phyloP scores from a whole-genome alignment of 2,888 invertebrate species.

The Phortica okadai region DNA sequence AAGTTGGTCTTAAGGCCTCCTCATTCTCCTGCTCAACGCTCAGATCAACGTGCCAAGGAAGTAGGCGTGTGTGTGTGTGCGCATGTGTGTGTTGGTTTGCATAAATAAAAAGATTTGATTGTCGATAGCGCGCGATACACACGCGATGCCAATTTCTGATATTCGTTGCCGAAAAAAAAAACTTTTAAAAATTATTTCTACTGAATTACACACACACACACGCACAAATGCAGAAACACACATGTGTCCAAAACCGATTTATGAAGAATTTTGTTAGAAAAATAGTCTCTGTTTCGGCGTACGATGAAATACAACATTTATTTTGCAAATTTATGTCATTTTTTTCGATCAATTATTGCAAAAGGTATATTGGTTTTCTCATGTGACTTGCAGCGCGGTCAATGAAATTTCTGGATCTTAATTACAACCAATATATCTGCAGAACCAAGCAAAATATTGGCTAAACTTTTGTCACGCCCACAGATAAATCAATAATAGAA shows the following conservation, averaged over 20 bases:
- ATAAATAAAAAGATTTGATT: slow-evolving; percentile 39
- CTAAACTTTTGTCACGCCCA: too few relatives aligned
- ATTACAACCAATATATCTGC: neutral
- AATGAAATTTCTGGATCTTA: slow-evolving; percentile 2
- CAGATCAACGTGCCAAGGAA: slow-evolving; percentile 31
- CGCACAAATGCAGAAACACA: neutral
- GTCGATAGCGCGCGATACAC: slow-evolving; percentile 30
- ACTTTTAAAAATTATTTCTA: neutral
- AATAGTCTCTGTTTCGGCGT: neutral
- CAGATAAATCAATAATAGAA: too few relatives aligned
- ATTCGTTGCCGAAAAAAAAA: slow-evolving; percentile 13
- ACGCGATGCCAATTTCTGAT: slow-evolving; percentile 33
- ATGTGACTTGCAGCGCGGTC: neutral
- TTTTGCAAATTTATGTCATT: neutral
- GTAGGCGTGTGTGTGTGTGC: slow-evolving; percentile 27
- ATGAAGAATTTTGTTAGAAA: slow-evolving; percentile 16
- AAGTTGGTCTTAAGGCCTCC: slow-evolving; percentile 7
- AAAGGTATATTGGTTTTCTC: too few relatives aligned
- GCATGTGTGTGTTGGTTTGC: neutral
- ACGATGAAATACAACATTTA: neutral
- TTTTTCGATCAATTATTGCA: neutral
- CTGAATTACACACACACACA: neutral
- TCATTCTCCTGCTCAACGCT: neutral
- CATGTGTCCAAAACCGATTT: neutral
- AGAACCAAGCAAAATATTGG: too few relatives aligned